Conservation (phyloP, 2,888 invertebrate species). For the Corythucha ciliata region DNA sequence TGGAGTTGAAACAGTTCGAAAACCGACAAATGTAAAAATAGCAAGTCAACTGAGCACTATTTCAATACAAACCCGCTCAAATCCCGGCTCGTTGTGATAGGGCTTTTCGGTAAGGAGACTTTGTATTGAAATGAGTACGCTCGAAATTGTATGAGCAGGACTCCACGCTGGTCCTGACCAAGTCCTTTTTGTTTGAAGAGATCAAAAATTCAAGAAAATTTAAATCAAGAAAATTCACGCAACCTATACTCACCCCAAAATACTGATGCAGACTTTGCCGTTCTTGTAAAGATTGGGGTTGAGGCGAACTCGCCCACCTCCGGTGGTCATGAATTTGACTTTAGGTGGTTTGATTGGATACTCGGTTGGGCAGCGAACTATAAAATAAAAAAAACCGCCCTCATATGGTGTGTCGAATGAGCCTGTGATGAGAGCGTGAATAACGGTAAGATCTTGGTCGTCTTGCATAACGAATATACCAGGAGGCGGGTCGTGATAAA, state of each 20-base stretch:
- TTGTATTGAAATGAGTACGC: constrained; percentile 50
- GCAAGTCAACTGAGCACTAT: neutral
- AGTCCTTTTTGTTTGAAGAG: constrained; percentile 41
- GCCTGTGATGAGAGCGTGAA: constrained; percentile 50
- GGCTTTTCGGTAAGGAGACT: constrained; percentile 53
- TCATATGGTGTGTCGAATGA: constrained; percentile 54
- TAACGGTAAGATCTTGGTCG: constrained; percentile 46
- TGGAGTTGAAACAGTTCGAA: constrained; percentile 34
- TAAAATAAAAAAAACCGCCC: constrained; percentile 47
- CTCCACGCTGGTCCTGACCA: constrained; percentile 52
- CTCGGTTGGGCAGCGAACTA: constrained; percentile 47
- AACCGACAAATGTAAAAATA: neutral
- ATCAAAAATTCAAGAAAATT: too few species aligned
- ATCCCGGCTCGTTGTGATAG: constrained; percentile 55
- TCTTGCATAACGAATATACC: constrained; percentile 49
- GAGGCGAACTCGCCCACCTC: constrained; percentile 49
- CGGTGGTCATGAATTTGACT: constrained; percentile 52
- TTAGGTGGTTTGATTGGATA: constrained; percentile 51
- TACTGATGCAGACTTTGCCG: constrained; percentile 51
- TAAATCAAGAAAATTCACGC: too few species aligned
- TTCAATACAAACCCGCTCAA: constrained; percentile 43
- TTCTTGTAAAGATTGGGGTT: constrained; percentile 54
- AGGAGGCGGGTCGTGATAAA: constrained; percentile 48
- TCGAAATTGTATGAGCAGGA: constrained; percentile 47
- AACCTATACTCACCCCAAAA: constrained; percentile 44